A percentile compares a stretch with the other conserved stretches of the same genome.
These are phyloP conservation scores for Muscicapa striata DNA, from an alignment of 2,797 vertebrate species.

Conservation along the genomic window DNA sequence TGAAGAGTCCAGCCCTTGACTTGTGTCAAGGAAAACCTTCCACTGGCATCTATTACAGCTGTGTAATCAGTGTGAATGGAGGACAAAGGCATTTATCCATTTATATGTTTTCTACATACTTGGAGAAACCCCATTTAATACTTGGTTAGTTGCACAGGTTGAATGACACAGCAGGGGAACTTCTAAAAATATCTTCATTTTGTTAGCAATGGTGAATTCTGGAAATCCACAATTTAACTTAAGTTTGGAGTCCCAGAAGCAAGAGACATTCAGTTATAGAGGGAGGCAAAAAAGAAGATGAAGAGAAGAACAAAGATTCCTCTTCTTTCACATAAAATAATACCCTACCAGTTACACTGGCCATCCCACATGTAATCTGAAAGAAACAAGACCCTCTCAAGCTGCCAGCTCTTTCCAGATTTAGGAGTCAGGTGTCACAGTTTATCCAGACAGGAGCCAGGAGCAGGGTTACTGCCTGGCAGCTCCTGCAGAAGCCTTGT, in stretches of 20 bases:
- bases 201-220: not conserved
- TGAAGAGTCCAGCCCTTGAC: not conserved
- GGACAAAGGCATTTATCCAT: not conserved
- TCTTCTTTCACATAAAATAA: not conserved
- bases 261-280: not conserved
- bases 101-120: not conserved
- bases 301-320: not conserved
- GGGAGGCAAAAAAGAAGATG: not conserved
- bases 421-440: not conserved
- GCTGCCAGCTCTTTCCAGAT: not conserved
- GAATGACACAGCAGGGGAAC: not conserved
- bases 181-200: not conserved
- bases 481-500: not conserved
- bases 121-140: not conserved
- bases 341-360: not conserved
- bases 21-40: not conserved
- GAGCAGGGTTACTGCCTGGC: not conserved
- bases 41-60: not conserved
- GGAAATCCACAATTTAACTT: not conserved
- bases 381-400: constrained; percentile 1
- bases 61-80: not conserved
- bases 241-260: not conserved
- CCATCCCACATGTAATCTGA: not conserved
- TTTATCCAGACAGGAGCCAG: not conserved
- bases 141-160: not conserved